Evolutionary conservation across 2,797 vertebrate species (phyloP), one percentile per base, ranked within the genome.

Genomic region (Peromyscus eremicus): DNA sequence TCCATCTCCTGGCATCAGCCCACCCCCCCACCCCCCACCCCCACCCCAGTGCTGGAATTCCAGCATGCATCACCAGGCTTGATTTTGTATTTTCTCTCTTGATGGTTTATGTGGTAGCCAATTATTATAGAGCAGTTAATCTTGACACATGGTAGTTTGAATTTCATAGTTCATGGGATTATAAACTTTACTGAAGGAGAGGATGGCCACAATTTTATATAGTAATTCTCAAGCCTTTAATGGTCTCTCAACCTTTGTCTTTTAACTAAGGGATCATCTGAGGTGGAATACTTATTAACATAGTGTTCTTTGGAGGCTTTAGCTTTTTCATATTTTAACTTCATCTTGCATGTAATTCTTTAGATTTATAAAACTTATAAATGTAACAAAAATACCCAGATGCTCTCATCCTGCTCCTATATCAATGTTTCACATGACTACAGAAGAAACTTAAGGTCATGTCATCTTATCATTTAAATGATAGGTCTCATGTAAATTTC

Each of bases 101-200:
- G 40, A 52, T 4, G 6, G 29, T 79, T 83, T 76, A 64, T 13
- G n/a, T 37, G 49, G 62, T 92, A 57, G 11, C n/a, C 73, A 32
- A 16, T 79, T 91, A 95, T 52, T 66, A 76, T 79, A 89, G 95
- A 89, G 25, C 16, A 75, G 46, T 84, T 71, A 43, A 85, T 70
- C 57, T 88, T 76, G 81, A 77, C 37, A 40, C 12, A n/a, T 27
- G 43, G 34, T 77, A 27, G 55, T 84, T 94, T 81, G 70, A 90
- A 92, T 88, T 93, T 96, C 7, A 46, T 27, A 82, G 82, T 81
- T 91, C 46, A 75, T 85, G 34, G n/a, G 84, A 76, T 62, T 91
- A 25, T 81, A 55, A 90, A 49, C 62, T 66, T 82, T 73, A 80
- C 21, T 46, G 37, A 60, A 25, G 46, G 40, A 40, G 29, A 49